Conservation (phyloP, 2,113 vertebrate species). For the Glareola pratincola region DNA sequence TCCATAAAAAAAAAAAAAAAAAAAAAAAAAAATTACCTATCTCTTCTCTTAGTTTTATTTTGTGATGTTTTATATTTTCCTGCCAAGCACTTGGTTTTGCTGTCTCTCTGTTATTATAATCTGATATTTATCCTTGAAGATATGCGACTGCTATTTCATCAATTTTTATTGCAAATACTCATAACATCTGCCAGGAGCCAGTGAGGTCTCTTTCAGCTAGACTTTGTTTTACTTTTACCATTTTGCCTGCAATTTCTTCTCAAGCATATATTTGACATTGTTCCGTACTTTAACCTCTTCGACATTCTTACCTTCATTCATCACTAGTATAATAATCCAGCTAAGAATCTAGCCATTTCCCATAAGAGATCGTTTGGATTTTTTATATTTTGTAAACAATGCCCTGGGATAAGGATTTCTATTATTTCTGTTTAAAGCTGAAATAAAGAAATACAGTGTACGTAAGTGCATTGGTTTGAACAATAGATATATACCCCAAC, state of each 20-base stretch:
- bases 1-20: background rate
- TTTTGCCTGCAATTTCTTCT: background rate
- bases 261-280: background rate
- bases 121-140: background rate
- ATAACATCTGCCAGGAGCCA: background rate
- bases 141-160: background rate
- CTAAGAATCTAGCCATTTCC: background rate
- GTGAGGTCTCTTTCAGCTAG: background rate
- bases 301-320: constrained; percentile 5
- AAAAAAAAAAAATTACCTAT: background rate
- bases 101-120: background rate
- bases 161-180: background rate
- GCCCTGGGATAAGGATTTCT: background rate
- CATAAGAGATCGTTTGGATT: background rate
- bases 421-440: background rate
- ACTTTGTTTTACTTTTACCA: background rate
- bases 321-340: background rate
- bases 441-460: background rate
- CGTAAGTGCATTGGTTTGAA: background rate
- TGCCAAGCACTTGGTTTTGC: background rate
- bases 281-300: background rate
- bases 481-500: background rate
- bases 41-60: background rate
- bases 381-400: background rate
- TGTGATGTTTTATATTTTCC: background rate